These are phyloP conservation scores for Phytoseiulus persimilis DNA, from an alignment of 2,888 invertebrate genomes.

Conservation along the genomic window DNA sequence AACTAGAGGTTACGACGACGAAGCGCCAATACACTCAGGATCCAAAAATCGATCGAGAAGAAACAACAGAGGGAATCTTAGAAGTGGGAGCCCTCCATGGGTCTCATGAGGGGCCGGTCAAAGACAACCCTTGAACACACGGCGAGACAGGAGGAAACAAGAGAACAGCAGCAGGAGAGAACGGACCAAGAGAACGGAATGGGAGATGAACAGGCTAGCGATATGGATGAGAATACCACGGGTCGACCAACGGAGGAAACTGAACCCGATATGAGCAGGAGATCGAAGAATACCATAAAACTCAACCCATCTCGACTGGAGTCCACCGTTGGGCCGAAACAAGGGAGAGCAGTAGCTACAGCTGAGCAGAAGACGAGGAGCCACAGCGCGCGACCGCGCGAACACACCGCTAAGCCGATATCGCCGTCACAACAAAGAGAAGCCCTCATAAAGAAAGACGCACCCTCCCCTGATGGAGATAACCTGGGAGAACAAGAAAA, in stretches of 20 bases:
- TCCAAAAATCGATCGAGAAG: too few species aligned
- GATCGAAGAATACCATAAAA: not conserved
- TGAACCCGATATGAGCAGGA: not conserved
- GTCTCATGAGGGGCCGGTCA: too few species aligned
- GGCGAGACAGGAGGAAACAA: too few species aligned
- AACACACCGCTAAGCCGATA: not conserved
- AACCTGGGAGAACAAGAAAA: not conserved
- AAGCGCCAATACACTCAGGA: too few species aligned
- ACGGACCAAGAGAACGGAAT: too few species aligned
- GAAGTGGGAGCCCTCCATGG: too few species aligned
- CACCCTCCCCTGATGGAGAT: not conserved
- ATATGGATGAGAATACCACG: not conserved
- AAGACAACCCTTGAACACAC: too few species aligned
- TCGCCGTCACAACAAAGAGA: not conserved
- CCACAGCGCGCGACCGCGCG: not conserved
- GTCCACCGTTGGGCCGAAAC: not conserved
- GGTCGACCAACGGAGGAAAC: not conserved
- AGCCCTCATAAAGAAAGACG: not conserved
- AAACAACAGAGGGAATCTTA: too few species aligned
- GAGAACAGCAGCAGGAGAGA: too few species aligned
- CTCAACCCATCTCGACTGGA: not conserved
- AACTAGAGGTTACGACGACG: too few species aligned
- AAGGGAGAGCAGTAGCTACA: not conserved
- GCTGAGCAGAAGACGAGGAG: not conserved
- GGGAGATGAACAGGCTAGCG: not conserved